phyloP scores from a whole-genome alignment of 1,140 invertebrate species.

The Theocolax elegans region DNA sequence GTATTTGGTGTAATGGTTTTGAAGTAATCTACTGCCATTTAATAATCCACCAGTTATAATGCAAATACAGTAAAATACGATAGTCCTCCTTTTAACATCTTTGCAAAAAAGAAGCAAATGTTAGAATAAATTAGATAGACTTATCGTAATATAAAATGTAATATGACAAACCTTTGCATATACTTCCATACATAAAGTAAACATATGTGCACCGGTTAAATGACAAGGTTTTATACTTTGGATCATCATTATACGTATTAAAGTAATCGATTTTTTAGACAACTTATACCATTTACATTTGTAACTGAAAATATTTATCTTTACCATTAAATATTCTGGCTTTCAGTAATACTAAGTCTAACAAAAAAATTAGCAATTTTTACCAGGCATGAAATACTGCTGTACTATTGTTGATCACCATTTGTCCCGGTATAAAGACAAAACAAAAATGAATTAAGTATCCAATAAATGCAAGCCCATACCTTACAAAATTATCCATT shows the following conservation, averaged over 20 bases:
- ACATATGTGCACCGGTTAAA: not conserved
- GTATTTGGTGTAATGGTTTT: no score
- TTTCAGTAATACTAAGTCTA: not conserved
- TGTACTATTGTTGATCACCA: not conserved
- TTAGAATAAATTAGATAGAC: no score
- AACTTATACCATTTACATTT: not conserved
- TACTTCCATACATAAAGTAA: not conserved
- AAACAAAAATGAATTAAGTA: not conserved
- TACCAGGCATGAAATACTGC: not conserved
- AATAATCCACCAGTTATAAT: no score
- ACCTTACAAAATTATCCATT: not conserved
- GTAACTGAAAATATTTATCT: slow-evolving; percentile 13
- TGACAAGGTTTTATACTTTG: not conserved
- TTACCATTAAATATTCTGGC: not conserved
- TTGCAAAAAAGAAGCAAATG: no score
- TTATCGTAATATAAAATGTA: no score
- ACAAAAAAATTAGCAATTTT: not conserved
- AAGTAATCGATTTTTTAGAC: not conserved
- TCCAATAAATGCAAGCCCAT: not conserved
- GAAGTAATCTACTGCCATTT: no score
- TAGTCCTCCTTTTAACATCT: no score
- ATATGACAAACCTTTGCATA: not conserved
- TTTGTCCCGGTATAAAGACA: not conserved
- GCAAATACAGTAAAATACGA: no score
- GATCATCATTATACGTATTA: not conserved